A percentile compares a stretch with the other conserved stretches of the same genome.
Conservation (phyloP, 1,140 invertebrate species). For the Varroa destructor region DNA sequence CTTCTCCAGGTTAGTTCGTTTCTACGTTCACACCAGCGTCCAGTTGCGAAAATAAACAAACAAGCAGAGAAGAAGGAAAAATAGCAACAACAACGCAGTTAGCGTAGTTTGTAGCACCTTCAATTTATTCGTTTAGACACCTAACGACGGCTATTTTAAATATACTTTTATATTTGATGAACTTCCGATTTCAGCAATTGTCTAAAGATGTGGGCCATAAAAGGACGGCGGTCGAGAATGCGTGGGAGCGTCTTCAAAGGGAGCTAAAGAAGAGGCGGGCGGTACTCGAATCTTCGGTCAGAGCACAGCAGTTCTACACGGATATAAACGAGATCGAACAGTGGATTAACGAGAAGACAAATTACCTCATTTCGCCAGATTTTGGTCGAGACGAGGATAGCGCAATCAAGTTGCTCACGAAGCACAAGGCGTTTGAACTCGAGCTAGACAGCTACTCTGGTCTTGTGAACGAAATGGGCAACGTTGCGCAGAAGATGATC, state of each 20-base stretch:
- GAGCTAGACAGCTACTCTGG: conserved; percentile 85
- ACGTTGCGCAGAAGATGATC: conserved; percentile 64
- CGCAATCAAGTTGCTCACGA: conserved; percentile 75
- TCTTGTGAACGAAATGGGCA: conserved; percentile 80
- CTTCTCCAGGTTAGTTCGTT: conserved; percentile 37
- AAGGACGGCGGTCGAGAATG: conserved; percentile 48
- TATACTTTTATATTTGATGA: too few species aligned
- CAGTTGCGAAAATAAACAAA: conserved; percentile 30
- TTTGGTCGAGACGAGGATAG: conserved; percentile 73
- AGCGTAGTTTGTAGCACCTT: too few species aligned
- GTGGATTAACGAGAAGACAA: conserved; percentile 76
- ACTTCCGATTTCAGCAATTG: conserved; percentile 41
- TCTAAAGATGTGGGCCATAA: conserved; percentile 50
- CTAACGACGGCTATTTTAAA: too few species aligned
- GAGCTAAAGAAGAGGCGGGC: conserved; percentile 47
- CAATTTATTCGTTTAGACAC: too few species aligned
- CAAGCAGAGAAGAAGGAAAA: too few species aligned
- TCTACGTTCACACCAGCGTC: conserved; percentile 31
- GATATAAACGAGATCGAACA: conserved; percentile 81
- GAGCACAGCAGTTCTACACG: conserved; percentile 57
- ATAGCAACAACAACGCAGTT: too few species aligned
- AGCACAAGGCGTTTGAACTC: conserved; percentile 78
- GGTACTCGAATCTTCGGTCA: conserved; percentile 67
- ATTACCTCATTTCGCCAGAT: conserved; percentile 62
- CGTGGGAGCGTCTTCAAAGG: conserved; percentile 22